Evolutionary conservation across 35 echinoderm and acorn worm genomes (phyloP), one percentile per base, ranked within the genome.

Genomic region (Strongylocentrotus purpuratus): DNA sequence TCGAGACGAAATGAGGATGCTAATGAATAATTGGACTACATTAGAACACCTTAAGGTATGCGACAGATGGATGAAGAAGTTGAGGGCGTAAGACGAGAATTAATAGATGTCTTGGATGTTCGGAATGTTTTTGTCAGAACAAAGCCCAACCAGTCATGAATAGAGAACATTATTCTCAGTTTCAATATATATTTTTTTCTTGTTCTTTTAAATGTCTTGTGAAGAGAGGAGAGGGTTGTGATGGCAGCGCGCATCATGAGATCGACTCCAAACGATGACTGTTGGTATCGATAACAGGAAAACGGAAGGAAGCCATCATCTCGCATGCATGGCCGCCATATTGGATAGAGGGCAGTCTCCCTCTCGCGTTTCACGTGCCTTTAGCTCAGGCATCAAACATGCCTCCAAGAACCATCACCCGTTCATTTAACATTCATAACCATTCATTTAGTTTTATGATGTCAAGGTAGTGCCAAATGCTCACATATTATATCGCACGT

Each of bases 361-460:
- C 18, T 78, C 65, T 78, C 28, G 65, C 28, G 28, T 78, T 78
- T 78, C 65, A 22, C 65, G 7, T 28, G 65, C 65, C 65, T 78
- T 78, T 78, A 78, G 17, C 87, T 14, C 33, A 22, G 7, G n/a
- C 32, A 25, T 89, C 33, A 7, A 59, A 89, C 91, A 58, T 93
- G 91, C 48, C 91, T 93, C 48, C 91, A 31, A 33, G 45, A 31
- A 13, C 48, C 46, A 93, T 93, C 46, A 93, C 46, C 91, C 48
- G 91, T 93, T 93, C 91, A 93, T 93, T 93, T 93, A 93, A 93
- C 91, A 93, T 93, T 93, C 91, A 93, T 93, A 93, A 93, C 91
- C 91, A 55, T 93, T 93, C 45, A 93, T 93, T 93, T 93, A 47
- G 45, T 58, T 52, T 32, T 31, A 50, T 93, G 48, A 31, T 58